Conservation (phyloP, 1,140 invertebrate species). For the Heterodera carotae region DNA sequence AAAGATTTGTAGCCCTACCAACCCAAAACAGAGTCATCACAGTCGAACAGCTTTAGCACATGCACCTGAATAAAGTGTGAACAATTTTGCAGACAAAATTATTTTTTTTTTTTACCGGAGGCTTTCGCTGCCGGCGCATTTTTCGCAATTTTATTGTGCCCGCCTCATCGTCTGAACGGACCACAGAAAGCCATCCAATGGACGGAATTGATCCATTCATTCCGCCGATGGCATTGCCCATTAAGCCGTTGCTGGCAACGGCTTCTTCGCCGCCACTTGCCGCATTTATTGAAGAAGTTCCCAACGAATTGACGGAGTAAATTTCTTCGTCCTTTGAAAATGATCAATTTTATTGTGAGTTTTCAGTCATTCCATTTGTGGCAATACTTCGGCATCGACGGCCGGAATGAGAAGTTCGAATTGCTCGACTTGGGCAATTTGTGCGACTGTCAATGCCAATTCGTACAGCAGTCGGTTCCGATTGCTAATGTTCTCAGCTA, state of each 20-base stretch:
- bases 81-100: neutral
- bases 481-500: conserved; percentile 34
- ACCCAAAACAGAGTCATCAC: conserved; percentile 46
- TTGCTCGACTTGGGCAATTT: conserved; percentile 51
- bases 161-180: conserved; percentile 35
- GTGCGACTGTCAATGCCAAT: conserved; percentile 52
- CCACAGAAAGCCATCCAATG: conserved; percentile 20
- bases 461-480: conserved; percentile 53
- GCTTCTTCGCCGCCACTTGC: conserved; percentile 6
- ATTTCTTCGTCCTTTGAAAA: conserved; percentile 11
- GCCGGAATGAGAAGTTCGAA: conserved; percentile 51
- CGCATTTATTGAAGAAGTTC: conserved; percentile 8
- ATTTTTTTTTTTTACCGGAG: conserved; percentile 14
- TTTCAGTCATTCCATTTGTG: neutral
- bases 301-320: conserved; percentile 11
- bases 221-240: neutral
- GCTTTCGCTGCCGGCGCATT: conserved; percentile 34
- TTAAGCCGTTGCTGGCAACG: neutral
- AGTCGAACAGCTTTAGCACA: conserved; percentile 50
- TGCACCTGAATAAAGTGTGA: conserved; percentile 25
- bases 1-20: too few species aligned
- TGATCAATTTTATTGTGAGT: neutral
- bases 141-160: conserved; percentile 38
- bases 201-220: neutral
- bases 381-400: conserved; percentile 14